A percentile compares a stretch with the other conserved stretches of the same genome.
phyloP scores from a whole-genome alignment of 2,888 invertebrate species.

The Galerucella calmariensis region DNA sequence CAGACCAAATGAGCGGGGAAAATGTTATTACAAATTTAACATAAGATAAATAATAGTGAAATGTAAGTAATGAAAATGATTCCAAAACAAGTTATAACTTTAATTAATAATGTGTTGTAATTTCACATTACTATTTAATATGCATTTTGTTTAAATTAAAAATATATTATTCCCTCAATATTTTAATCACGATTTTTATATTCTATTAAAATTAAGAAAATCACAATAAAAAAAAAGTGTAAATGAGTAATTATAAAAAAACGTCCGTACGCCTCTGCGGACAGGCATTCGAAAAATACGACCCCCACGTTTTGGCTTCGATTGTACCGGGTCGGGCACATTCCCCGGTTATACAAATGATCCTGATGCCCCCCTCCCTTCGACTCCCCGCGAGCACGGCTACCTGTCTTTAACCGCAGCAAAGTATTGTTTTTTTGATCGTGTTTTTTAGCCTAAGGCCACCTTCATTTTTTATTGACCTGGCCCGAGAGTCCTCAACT shows the following conservation, averaged over 20 bases:
- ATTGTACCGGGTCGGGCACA: conserved; percentile 65
- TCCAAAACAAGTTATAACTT: no score
- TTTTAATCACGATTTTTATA: background rate
- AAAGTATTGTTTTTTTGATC: conserved; percentile 63
- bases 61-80: no score
- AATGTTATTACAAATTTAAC: no score
- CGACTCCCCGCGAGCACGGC: conserved; percentile 58
- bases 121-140: no score
- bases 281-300: conserved; percentile 49
- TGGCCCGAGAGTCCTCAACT: conserved; percentile 48
- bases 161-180: no score
- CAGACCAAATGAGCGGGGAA: no score
- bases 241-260: background rate
- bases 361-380: conserved; percentile 61
- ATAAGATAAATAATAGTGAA: no score
- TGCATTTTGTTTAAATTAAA: no score
- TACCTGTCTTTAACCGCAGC: conserved; percentile 64
- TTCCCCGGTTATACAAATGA: conserved; percentile 67
- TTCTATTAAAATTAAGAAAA: background rate
- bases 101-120: no score
- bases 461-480: conserved; percentile 61
- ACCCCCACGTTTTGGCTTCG: conserved; percentile 58
- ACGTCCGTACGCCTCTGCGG: conserved; percentile 41
- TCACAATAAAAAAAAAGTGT: background rate
- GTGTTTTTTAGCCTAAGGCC: conserved; percentile 59